Evolutionary conservation across 2,888 invertebrate genomes (phyloP), one percentile per base, ranked within the genome.

Genomic region (Caradrina clavipalpis): DNA sequence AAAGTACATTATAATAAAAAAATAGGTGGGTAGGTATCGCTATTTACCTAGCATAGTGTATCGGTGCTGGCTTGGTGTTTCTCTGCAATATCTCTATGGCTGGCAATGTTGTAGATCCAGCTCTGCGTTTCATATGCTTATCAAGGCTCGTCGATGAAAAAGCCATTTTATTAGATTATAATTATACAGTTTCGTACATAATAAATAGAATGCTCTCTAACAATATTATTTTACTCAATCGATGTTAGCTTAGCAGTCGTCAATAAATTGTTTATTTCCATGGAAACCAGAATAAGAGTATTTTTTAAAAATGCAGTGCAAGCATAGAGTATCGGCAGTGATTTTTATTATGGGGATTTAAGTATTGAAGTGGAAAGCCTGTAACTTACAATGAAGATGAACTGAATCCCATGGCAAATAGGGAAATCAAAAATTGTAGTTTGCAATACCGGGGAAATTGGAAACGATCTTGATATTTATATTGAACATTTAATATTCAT

Each of bases 1-100:
- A n/a, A n/a, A n/a, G n/a, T 26, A 26, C 11, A 4, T 3, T 21
- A 31, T 8, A 3, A n/a, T 51, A 17, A n/a, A 21, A 0, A 49
- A 13, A 21, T 11, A 17, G 31, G 22, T 11, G 13, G 31, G 22
- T 1, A 53, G 62, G 17, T n/a, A 4, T 17, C 17, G n/a, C 19
- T 51, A 60, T 22, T 73, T 90, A 94, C 95, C 92, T 92, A 49
- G 59, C 72, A 79, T 90, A 89, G 66, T 73, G 74, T 13, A 90
- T 92, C 4, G 95, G 95, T 21, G 88, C 90, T 78, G 88, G 82
- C 26, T 88, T 89, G 56, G 94, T 87, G 90, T 95, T 95, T 78
- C 93, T 89, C 75, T 95, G 94, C 51, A 95, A 76, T 17, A 90
- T 93, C 79, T 95, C 93, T 69, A 95, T 92, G 1, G 95, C 94